Evolutionary conservation across 2,113 vertebrate genomes (phyloP).

Genomic region (Pollimyrus isidori): DNA sequence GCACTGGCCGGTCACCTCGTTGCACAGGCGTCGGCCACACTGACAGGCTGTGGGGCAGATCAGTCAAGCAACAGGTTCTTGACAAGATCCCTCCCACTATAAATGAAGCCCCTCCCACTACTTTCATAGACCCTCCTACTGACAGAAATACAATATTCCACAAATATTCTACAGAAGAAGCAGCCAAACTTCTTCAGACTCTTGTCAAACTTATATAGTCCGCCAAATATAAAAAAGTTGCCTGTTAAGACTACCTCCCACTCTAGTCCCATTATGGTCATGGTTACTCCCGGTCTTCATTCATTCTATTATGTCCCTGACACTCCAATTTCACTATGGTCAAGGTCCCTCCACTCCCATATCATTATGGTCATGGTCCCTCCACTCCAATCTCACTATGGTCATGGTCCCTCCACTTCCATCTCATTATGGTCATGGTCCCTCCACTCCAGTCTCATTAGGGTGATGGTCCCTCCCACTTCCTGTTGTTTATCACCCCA

Average conservation of each 20-base stretch:
- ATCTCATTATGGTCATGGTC: too few species aligned
- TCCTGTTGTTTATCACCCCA: neutral
- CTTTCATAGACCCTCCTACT: neutral
- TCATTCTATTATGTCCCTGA: too few species aligned
- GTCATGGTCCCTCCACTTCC: too few species aligned
- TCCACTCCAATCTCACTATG: too few species aligned
- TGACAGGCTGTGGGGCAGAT: conserved; percentile 60
- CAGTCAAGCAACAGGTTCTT: neutral
- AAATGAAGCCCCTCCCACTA: neutral
- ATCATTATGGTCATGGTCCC: too few species aligned
- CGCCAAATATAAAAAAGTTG: neutral
- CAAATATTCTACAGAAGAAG: neutral
- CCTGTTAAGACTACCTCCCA: neutral
- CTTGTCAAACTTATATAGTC: neutral
- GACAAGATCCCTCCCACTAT: neutral
- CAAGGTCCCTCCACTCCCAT: neutral
- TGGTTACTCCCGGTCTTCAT: too few species aligned
- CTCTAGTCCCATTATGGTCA: neutral
- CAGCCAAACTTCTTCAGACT: neutral
- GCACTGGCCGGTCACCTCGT: conserved; percentile 75
- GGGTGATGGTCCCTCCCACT: neutral
- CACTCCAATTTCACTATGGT: neutral
- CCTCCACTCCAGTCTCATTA: too few species aligned
- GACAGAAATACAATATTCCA: neutral
- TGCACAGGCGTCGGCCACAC: conserved; percentile 74